Conservation (phyloP, 2,797 vertebrate species). For the Eulemur coronatus region DNA sequence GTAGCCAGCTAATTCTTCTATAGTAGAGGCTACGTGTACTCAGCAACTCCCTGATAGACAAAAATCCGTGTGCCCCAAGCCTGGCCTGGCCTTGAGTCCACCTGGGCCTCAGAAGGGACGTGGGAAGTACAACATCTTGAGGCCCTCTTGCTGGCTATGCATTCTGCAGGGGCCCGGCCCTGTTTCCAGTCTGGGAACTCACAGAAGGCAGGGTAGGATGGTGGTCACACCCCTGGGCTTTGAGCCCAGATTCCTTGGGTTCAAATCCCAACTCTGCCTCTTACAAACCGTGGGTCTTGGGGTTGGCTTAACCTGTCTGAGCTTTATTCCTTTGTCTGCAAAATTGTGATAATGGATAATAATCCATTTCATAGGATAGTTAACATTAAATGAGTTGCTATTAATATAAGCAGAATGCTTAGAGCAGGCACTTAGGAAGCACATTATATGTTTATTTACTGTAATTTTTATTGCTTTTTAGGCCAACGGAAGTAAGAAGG, state of each 20-base stretch:
- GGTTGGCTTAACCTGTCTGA: not conserved
- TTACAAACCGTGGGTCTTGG: not conserved
- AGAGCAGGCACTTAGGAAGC: too few relatives aligned
- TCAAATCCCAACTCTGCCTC: not conserved
- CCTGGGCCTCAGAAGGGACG: not conserved
- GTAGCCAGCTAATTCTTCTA: not conserved
- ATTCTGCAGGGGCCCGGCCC: too few relatives aligned
- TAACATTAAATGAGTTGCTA: too few relatives aligned
- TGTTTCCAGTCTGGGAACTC: not conserved
- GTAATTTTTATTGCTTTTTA: not conserved
- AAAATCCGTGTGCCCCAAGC: fast-evolving
- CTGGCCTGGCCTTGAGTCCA: not conserved
- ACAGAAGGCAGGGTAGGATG: too few relatives aligned
- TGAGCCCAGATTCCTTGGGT: not conserved
- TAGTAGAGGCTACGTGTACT: fast-evolving
- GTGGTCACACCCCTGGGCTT: not conserved
- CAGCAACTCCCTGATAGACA: not conserved
- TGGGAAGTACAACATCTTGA: fast-evolving
- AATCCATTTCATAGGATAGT: too few relatives aligned
- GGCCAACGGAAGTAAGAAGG: not conserved
- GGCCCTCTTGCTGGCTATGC: not conserved
- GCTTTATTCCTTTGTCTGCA: not conserved
- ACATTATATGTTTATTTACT: not conserved
- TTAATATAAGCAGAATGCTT: not conserved
- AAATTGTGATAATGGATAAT: not conserved